phyloP scores from a whole-genome alignment of 2,797 vertebrate species.

The Botia almorhae region DNA sequence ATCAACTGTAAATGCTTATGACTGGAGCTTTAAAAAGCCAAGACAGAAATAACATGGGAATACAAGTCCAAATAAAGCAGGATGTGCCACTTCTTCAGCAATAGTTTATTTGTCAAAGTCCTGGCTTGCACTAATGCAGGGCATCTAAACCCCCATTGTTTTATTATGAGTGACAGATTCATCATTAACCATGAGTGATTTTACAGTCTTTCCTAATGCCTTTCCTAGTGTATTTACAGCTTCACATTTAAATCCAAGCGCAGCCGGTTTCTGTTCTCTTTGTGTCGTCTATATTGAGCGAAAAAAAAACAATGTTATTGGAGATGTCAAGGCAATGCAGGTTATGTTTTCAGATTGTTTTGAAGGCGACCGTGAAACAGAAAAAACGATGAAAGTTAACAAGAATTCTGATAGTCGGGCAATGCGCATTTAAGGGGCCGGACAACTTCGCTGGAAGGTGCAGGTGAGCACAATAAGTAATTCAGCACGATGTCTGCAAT shows the following conservation, averaged over 20 bases:
- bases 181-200: background rate
- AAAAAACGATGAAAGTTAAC: constrained; percentile 39
- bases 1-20: background rate
- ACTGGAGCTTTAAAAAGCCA: background rate
- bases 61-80: background rate
- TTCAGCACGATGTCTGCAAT: constrained; percentile 52
- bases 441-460: constrained; percentile 37
- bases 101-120: background rate
- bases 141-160: constrained; percentile 14
- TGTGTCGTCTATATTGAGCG: background rate
- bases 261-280: background rate
- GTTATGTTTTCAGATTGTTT: constrained; percentile 19
- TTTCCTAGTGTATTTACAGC: background rate
- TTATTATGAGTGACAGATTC: background rate
- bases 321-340: constrained; percentile 23
- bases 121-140: background rate
- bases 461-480: constrained; percentile 57
- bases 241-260: background rate
- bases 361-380: constrained; percentile 15
- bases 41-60: background rate
- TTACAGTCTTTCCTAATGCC: no score
- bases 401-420: constrained; percentile 41
- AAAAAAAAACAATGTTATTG: background rate
- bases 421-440: constrained; percentile 31
- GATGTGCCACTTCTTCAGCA: background rate